These are phyloP conservation scores for Macrochelys suwanniensis DNA, from an alignment of 2,797 vertebrate genomes.

Conservation along the genomic window DNA sequence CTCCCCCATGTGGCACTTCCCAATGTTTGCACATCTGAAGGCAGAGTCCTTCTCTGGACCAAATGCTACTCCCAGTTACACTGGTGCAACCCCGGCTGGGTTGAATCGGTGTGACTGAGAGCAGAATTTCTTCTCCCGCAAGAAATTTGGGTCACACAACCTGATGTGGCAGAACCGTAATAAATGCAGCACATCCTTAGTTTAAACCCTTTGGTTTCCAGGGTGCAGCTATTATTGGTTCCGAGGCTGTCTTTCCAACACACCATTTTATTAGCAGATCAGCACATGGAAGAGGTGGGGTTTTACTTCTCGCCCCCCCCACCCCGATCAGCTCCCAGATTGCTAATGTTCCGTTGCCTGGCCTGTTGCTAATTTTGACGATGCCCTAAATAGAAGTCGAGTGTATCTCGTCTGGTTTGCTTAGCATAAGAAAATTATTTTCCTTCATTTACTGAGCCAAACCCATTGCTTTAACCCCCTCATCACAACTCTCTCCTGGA, in stretches of 20 bases:
- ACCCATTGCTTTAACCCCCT: slow-evolving; percentile 55
- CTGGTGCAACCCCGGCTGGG: not conserved
- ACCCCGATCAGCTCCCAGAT: slow-evolving; percentile 49
- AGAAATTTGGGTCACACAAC: slow-evolving; percentile 38
- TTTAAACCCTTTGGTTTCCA: not conserved
- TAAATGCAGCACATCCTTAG: not conserved
- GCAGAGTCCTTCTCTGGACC: not conserved
- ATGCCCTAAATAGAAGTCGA: slow-evolving; percentile 79
- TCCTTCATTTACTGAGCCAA: slow-evolving; percentile 51
- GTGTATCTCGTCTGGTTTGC: slow-evolving; percentile 69
- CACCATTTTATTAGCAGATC: not conserved
- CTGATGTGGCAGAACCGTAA: not conserved
- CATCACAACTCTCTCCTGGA: not conserved
- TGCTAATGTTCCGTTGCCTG: slow-evolving; percentile 61
- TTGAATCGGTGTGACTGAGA: slow-evolving; percentile 35
- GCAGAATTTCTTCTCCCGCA: slow-evolving; percentile 1
- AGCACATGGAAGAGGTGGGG: slow-evolving; percentile 27
- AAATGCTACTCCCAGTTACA: not conserved
- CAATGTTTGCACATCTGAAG: not conserved
- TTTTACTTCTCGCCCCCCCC: not conserved
- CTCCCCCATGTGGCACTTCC: not conserved
- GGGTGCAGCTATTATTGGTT: not conserved
- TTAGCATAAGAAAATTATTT: slow-evolving; percentile 65
- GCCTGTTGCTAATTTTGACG: slow-evolving; percentile 75
- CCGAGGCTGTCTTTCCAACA: not conserved